These are phyloP conservation scores for Dipodomys stephensi DNA, from an alignment of 2,113 vertebrate genomes.

Conservation along the genomic window DNA sequence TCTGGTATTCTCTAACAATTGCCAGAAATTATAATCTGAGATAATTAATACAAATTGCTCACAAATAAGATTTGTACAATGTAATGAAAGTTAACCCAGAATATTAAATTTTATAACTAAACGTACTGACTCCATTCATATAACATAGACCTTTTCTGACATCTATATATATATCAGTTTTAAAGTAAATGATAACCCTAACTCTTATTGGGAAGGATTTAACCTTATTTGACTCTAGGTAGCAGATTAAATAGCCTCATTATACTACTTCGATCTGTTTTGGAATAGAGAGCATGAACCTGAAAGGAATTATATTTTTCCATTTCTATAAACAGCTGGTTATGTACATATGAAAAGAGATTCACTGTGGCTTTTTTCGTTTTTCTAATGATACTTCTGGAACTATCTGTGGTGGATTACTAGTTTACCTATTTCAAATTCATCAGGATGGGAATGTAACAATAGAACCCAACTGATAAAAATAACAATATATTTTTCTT, in stretches of 20 bases:
- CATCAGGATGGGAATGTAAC: neutral
- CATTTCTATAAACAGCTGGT: neutral
- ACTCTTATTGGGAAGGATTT: conserved; percentile 2
- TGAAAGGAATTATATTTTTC: neutral
- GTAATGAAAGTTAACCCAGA: conserved; percentile 8
- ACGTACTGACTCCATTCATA: neutral
- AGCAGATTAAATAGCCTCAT: conserved; percentile 28
- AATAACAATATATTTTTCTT: neutral
- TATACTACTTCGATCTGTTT: neutral
- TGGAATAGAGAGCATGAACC: neutral
- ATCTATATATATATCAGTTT: neutral
- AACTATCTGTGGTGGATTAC: neutral
- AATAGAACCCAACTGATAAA: neutral
- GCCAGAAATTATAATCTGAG: conserved; percentile 11
- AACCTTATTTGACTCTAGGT: conserved; percentile 49
- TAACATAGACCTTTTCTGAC: conserved; percentile 16
- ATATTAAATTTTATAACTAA: conserved; percentile 23
- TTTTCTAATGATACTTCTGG: neutral
- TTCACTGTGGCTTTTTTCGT: neutral
- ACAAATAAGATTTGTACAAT: neutral
- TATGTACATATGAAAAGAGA: neutral
- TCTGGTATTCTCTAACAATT: neutral
- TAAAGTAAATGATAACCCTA: conserved; percentile 27
- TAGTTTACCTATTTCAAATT: neutral
- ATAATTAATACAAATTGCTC: neutral